phyloP scores from a whole-genome alignment of 2,888 invertebrate genomes.

The Nomada hirtipes region DNA sequence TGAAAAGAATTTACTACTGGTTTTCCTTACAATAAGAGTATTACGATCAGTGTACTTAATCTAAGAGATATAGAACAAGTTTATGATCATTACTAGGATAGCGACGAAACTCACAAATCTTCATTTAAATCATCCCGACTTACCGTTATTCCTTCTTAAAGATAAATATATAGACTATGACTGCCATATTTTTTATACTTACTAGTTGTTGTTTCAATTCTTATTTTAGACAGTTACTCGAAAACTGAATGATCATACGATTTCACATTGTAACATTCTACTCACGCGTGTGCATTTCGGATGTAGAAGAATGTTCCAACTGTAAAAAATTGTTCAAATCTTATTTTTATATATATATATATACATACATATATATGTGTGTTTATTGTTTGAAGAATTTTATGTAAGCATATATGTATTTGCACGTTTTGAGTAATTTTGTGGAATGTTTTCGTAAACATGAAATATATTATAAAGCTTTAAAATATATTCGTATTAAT shows the following conservation, averaged over 20 bases:
- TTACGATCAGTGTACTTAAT: constrained; percentile 51
- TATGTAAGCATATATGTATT: constrained; percentile 32
- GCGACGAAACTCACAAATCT: constrained; percentile 27
- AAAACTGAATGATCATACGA: constrained; percentile 4
- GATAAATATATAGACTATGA: constrained; percentile 53
- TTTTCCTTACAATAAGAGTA: constrained; percentile 45
- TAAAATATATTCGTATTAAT: constrained; percentile 34
- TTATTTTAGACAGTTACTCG: constrained; percentile 32
- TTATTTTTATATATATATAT: constrained; percentile 51
- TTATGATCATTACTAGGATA: constrained; percentile 31
- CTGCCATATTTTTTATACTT: constrained; percentile 73
- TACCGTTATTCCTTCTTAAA: constrained; percentile 40
- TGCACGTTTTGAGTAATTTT: constrained; percentile 33
- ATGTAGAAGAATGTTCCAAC: constrained; percentile 16
- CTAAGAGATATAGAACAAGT: constrained; percentile 30
- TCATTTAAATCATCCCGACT: constrained; percentile 36
- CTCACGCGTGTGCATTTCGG: neutral
- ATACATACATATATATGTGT: neutral
- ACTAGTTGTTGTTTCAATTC: constrained; percentile 31
- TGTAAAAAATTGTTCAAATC: constrained; percentile 48
- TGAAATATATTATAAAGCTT: constrained; percentile 33
- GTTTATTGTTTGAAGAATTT: constrained; percentile 53
- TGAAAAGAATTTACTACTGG: constrained; percentile 39
- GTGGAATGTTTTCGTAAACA: constrained; percentile 48
- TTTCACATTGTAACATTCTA: constrained; percentile 4